These are phyloP conservation scores for Philhelius pedissequus DNA, from an alignment of 2,888 invertebrate genomes.

Conservation along the genomic window DNA sequence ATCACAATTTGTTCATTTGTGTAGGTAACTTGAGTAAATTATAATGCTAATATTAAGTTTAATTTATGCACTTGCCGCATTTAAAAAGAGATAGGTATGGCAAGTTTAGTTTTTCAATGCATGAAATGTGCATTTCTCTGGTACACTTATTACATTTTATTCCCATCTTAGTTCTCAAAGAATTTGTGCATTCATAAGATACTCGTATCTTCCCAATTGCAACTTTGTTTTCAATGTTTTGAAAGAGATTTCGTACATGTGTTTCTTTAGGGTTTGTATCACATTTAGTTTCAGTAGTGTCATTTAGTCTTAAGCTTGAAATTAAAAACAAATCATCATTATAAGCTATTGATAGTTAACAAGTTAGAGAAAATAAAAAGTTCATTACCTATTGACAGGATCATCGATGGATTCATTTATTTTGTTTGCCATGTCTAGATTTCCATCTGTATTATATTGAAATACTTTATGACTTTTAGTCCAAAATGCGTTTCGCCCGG, in stretches of 20 bases:
- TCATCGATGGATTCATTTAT: background rate
- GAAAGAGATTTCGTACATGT: slow-evolving; percentile 7
- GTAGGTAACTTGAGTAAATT: background rate
- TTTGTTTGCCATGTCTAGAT: background rate
- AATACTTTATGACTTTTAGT: no score
- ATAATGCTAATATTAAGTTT: slow-evolving; percentile 3
- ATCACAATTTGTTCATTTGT: background rate
- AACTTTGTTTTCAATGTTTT: slow-evolving; percentile 1
- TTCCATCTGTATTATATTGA: background rate
- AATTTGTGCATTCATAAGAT: slow-evolving; percentile 19
- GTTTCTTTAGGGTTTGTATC: background rate
- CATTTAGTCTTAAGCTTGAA: slow-evolving; percentile 11
- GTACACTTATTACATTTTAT: slow-evolving; percentile 18
- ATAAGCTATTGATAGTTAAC: slow-evolving; percentile 4
- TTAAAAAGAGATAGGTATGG: slow-evolving; percentile 3
- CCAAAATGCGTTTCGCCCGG: no score
- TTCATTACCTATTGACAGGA: background rate
- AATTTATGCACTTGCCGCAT: slow-evolving; percentile 5
- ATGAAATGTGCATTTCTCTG: slow-evolving; percentile 31
- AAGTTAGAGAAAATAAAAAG: slow-evolving; percentile 1
- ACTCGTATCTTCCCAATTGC: slow-evolving; percentile 20
- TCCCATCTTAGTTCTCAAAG: slow-evolving; percentile 10
- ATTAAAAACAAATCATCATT: slow-evolving; percentile 1
- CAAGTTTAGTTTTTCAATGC: slow-evolving; percentile 12
- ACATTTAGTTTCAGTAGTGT: slow-evolving; percentile 15